Percentiles rank a stretch among this genome's conserved stretches.
phyloP scores from a whole-genome alignment of 2,888 invertebrate genomes.

The Tenthredo amoena region DNA sequence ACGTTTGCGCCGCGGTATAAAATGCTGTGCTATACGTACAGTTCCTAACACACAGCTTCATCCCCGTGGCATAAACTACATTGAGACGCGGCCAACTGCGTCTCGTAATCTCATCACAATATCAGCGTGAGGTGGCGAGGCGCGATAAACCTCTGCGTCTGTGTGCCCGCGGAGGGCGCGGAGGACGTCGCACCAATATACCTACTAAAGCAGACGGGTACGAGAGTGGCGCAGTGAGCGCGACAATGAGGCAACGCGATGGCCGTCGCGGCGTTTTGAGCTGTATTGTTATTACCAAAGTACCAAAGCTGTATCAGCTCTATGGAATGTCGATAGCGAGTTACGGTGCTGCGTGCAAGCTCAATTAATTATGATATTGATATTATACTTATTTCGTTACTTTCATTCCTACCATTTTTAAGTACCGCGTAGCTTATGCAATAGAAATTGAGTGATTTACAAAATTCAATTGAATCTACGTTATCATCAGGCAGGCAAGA shows the following conservation, averaged over 20 bases:
- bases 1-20: background rate
- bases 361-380: background rate
- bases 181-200: background rate
- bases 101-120: slow-evolving; percentile 86
- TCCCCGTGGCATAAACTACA: slow-evolving; percentile 69
- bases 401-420: background rate
- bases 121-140: slow-evolving; percentile 76
- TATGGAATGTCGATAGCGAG: background rate
- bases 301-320: background rate
- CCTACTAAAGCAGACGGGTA: background rate
- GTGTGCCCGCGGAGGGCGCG: slow-evolving; percentile 6
- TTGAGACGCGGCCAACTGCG: slow-evolving; percentile 84
- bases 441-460: background rate
- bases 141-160: slow-evolving; percentile 70
- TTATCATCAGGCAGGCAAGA: background rate
- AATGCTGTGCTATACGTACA: background rate
- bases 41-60: background rate
- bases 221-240: background rate
- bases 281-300: background rate
- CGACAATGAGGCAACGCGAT: slow-evolving; percentile 10
- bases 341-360: background rate
- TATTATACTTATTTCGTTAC: background rate
- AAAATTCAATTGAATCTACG: background rate
- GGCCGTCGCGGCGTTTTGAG: slow-evolving; percentile 11
- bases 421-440: background rate